phyloP scores from a whole-genome alignment of 2,797 vertebrate species.

The Somateria mollissima region DNA sequence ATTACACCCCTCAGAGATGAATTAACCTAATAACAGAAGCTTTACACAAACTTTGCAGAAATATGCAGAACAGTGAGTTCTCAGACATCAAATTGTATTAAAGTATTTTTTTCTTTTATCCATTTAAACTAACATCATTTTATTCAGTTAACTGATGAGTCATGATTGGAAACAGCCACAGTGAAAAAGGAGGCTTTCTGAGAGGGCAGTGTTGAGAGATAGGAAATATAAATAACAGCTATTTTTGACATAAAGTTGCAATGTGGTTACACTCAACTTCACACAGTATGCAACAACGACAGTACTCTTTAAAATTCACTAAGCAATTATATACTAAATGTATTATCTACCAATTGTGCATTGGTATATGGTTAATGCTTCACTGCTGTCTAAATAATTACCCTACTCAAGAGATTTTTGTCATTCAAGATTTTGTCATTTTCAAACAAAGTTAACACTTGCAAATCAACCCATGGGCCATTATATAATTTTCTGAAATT shows the following conservation, averaged over 20 bases:
- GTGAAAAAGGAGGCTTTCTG: neutral
- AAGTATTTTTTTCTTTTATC: neutral
- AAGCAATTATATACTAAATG: fast-evolving
- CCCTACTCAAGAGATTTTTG: neutral
- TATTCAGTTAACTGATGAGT: constrained; percentile 7
- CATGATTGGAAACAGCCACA: neutral
- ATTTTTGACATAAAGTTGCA: neutral
- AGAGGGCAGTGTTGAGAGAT: neutral
- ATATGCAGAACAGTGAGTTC: neutral
- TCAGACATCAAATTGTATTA: neutral
- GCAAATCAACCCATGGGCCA: neutral
- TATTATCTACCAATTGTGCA: neutral
- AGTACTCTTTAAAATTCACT: neutral
- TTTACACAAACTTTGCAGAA: neutral
- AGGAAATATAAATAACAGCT: neutral
- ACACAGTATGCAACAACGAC: neutral
- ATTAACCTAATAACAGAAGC: neutral
- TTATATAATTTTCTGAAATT: neutral
- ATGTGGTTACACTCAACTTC: neutral
- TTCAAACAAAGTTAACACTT: neutral
- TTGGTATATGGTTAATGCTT: neutral
- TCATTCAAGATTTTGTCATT: neutral
- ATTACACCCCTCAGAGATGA: neutral
- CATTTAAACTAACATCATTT: neutral
- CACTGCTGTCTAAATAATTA: neutral